Conservation (phyloP, 1,140 invertebrate genomes). For the Bilobella aurantiaca region DNA sequence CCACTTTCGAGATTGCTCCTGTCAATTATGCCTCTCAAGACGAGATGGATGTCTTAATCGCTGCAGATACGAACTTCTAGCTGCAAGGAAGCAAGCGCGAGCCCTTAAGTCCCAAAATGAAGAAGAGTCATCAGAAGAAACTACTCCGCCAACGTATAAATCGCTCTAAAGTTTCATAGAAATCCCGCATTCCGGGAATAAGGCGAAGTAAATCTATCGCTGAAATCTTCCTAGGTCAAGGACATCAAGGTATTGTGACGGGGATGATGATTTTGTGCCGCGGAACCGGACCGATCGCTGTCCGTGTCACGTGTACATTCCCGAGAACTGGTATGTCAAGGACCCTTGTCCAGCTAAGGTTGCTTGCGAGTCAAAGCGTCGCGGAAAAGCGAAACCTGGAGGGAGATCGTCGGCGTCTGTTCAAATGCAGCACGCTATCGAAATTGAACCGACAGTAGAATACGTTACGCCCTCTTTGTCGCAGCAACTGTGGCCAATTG, state of each 20-base stretch:
- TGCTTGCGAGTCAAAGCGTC: background rate
- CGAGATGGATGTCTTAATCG: background rate
- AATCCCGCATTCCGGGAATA: background rate
- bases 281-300: background rate
- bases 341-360: background rate
- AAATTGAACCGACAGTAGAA: background rate
- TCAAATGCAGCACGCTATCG: background rate
- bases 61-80: background rate
- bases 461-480: background rate
- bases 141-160: too few species aligned
- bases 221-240: background rate
- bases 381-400: too few species aligned
- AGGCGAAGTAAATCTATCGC: background rate
- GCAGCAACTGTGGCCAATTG: background rate
- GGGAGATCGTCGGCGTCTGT: too few species aligned
- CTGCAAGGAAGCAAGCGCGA: background rate
- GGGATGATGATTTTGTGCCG: background rate
- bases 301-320: background rate
- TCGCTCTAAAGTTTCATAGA: background rate
- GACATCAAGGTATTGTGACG: background rate
- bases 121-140: too few species aligned
- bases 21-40: background rate
- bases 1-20: background rate
- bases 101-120: too few species aligned
- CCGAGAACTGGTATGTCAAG: background rate